These are phyloP conservation scores for Enteromius radiatus DNA, from an alignment of 2,797 vertebrate species.

Conservation along the genomic window DNA sequence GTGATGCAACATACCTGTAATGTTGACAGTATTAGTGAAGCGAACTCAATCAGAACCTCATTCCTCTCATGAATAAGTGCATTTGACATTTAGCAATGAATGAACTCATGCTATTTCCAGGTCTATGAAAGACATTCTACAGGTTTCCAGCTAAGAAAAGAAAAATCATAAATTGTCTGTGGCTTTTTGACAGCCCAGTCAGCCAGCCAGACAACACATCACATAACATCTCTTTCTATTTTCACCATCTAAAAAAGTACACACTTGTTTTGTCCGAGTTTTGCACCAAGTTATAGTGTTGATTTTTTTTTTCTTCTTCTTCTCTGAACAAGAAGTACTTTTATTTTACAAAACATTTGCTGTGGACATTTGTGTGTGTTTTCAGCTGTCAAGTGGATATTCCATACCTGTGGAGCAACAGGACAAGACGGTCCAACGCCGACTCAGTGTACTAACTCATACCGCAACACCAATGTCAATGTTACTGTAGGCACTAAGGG, in stretches of 20 bases:
- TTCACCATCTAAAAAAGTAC: not conserved
- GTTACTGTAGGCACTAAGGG: slow-evolving; percentile 87
- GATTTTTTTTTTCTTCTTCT: not conserved
- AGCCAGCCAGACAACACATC: not conserved
- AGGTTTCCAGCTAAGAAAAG: not conserved
- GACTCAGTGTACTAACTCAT: slow-evolving; percentile 89
- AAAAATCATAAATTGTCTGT: not conserved
- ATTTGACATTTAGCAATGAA: slow-evolving; percentile 27
- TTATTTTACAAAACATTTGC: slow-evolving; percentile 37
- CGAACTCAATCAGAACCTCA: slow-evolving; percentile 1
- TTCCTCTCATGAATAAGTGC: not conserved
- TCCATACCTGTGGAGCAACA: slow-evolving; percentile 91
- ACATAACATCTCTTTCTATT: not conserved
- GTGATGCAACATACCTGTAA: not conserved
- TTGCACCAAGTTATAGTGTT: not conserved
- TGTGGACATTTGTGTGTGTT: slow-evolving; percentile 54
- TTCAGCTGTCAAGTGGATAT: slow-evolving; percentile 82
- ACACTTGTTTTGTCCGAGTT: not conserved
- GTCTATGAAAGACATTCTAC: slow-evolving; percentile 17
- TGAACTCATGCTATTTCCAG: not conserved
- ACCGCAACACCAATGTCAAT: slow-evolving; percentile 88
- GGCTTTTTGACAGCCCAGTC: not conserved
- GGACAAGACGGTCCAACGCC: slow-evolving; percentile 92
- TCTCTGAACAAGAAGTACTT: not conserved
- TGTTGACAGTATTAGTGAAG: not conserved